Evolutionary conservation across 2,113 vertebrate species (phyloP).

Genomic region (Gallinago undulata): DNA sequence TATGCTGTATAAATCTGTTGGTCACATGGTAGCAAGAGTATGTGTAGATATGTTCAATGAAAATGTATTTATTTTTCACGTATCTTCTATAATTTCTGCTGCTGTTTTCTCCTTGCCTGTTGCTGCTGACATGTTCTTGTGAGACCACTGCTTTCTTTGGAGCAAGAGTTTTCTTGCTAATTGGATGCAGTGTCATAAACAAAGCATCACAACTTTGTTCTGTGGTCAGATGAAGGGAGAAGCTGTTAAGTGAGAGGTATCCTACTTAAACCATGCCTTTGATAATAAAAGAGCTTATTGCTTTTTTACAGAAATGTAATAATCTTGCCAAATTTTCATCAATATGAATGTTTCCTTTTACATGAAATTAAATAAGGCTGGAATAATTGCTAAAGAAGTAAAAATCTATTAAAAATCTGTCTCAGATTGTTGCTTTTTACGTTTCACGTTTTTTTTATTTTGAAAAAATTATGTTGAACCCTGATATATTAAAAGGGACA

Average conservation of each 20-base stretch:
- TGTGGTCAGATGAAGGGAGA: neutral
- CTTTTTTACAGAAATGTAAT: neutral
- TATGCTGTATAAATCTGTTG: neutral
- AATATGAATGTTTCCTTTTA: neutral
- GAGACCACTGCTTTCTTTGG: neutral
- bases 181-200: neutral
- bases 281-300: neutral
- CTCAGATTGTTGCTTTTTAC: neutral
- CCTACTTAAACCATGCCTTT: neutral
- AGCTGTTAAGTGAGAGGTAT: neutral
- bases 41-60: neutral
- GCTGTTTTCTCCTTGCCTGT: neutral
- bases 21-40: neutral
- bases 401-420: neutral
- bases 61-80: neutral
- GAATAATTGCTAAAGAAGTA: neutral
- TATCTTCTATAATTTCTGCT: neutral
- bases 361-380: neutral
- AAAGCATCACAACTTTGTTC: neutral
- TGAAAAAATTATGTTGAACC: neutral
- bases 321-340: neutral
- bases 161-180: neutral
- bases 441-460: neutral
- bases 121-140: neutral
- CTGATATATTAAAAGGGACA: neutral